Percentiles rank a stretch among this genome's conserved stretches.
Evolutionary conservation across 2,797 vertebrate genomes (phyloP).

Genomic region (Remorina albescens): DNA sequence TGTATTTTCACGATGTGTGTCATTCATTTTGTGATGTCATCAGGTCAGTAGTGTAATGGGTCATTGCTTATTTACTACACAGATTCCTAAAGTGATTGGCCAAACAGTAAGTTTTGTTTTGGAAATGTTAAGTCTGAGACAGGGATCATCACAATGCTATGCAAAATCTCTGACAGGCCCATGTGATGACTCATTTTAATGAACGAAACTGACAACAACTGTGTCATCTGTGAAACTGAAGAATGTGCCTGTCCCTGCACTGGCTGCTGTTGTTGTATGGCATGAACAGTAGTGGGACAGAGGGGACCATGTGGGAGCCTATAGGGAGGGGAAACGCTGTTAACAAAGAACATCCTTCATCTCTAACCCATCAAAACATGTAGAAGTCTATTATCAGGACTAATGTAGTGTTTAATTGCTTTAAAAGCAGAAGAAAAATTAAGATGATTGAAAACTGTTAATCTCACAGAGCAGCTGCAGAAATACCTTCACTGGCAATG

Average conservation of each 20-base stretch:
- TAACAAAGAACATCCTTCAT: neutral
- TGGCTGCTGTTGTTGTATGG: neutral
- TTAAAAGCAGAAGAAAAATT: neutral
- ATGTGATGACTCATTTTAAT: neutral
- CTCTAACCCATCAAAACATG: neutral
- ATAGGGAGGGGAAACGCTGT: neutral
- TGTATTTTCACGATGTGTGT: constrained; percentile 17
- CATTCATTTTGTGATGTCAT: constrained; percentile 22
- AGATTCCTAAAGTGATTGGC: no score
- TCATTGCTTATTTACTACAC: constrained; percentile 7
- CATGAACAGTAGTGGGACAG: neutral
- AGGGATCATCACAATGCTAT: neutral
- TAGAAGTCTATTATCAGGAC: neutral
- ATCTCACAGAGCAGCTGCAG: no score
- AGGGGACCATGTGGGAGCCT: neutral
- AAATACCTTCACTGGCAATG: neutral
- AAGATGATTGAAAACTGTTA: no score
- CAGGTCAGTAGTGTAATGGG: constrained; percentile 14
- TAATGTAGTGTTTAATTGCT: neutral
- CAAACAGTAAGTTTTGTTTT: neutral
- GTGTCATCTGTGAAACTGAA: neutral
- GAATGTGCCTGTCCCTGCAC: no score
- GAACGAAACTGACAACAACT: constrained; percentile 1
- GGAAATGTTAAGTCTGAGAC: neutral
- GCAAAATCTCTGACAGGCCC: neutral